A percentile compares a stretch with the other conserved stretches of the same genome.
These are phyloP conservation scores for Lepidotrigona ventralis DNA, from an alignment of 1,140 invertebrate species.

Conservation along the genomic window DNA sequence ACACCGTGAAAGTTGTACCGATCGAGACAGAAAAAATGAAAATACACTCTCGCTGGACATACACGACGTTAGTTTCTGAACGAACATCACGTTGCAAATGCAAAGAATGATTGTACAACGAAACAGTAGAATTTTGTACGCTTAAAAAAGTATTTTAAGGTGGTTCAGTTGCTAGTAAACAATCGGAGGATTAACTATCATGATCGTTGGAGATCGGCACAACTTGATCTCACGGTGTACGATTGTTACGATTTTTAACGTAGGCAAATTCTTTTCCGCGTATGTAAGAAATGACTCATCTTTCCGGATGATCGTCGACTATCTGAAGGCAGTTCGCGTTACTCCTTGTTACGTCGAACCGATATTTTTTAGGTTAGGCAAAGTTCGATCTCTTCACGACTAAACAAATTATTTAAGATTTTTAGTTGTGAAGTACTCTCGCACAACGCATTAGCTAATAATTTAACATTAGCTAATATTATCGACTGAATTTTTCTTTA, in stretches of 20 bases:
- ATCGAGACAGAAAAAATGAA: background rate
- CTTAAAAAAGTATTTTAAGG: background rate
- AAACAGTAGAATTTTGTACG: background rate
- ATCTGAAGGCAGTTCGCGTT: background rate
- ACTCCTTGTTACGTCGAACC: background rate
- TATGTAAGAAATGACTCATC: slow-evolving; percentile 14
- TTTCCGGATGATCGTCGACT: background rate
- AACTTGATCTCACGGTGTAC: background rate
- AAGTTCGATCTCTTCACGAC: background rate
- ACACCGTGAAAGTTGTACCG: too few species aligned
- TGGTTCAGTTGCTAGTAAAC: background rate
- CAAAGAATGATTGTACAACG: too few species aligned
- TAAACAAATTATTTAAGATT: background rate
- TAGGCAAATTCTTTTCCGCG: background rate
- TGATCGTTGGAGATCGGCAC: background rate
- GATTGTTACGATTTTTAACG: background rate
- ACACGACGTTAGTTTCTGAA: too few species aligned
- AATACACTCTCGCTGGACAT: background rate
- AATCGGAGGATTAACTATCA: background rate
- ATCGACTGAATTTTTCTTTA: background rate
- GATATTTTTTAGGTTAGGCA: slow-evolving; percentile 42
- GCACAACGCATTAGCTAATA: background rate
- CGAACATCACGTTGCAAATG: background rate
- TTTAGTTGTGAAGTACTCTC: background rate
- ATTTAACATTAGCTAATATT: too few species aligned